Evolutionary conservation across 2,888 invertebrate species (phyloP).

Genomic region (Sarcophaga carnaria): DNA sequence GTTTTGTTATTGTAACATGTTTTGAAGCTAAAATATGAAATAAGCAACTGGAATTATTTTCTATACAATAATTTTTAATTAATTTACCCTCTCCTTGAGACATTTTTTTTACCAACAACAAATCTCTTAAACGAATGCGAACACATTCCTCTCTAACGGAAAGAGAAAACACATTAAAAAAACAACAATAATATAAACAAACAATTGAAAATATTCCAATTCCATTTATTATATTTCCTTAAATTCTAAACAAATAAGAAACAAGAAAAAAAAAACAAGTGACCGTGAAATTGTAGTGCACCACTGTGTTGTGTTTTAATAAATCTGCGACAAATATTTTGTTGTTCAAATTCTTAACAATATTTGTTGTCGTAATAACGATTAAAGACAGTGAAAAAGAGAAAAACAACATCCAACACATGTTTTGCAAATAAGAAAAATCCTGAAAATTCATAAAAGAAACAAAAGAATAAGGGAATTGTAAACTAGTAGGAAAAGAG

Average conservation of each 20-base stretch:
- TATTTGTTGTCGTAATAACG: neutral
- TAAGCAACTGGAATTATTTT: too few species aligned
- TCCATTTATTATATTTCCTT: neutral
- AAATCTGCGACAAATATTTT: conserved; percentile 2
- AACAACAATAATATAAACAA: neutral
- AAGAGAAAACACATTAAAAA: too few species aligned
- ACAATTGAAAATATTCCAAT: neutral
- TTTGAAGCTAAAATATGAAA: neutral
- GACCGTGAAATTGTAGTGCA: conserved; percentile 29
- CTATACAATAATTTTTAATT: too few species aligned
- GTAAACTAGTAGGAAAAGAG: neutral
- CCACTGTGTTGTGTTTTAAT: neutral
- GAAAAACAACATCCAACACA: conserved; percentile 31
- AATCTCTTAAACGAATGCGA: too few species aligned
- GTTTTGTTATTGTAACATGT: conserved; percentile 51
- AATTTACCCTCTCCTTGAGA: too few species aligned
- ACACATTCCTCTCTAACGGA: too few species aligned
- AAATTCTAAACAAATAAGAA: neutral
- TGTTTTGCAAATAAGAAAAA: conserved; percentile 50
- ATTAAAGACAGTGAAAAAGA: neutral
- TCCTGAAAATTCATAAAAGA: neutral
- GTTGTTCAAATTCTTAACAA: neutral
- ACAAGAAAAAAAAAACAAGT: conserved; percentile 1
- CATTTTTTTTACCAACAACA: too few species aligned
- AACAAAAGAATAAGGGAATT: conserved; percentile 4